Evolutionary conservation across 2,888 invertebrate genomes (phyloP), one percentile per base, ranked within the genome.

Genomic region (Homarus gammarus): DNA sequence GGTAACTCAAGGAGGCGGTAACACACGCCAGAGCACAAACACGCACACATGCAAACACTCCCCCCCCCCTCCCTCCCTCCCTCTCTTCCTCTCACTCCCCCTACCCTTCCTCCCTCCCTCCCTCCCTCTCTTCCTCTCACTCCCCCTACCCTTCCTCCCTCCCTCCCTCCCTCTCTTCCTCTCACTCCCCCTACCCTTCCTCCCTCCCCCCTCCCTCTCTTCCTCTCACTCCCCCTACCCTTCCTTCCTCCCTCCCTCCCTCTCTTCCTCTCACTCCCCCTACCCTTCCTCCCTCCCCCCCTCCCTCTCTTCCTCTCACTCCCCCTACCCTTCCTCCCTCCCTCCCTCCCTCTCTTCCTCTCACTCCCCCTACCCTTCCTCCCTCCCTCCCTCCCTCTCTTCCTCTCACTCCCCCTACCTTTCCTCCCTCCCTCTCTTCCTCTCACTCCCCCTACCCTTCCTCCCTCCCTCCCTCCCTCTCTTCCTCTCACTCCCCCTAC

Each of bases 151-250:
- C 56, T 84, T 27, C 44, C 49, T 33, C 31, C 22, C 44, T 27
- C 36, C 44, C 44, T 44, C 44, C 5, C 44, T 68, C 27, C 56
- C 49, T 22, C 51, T n/a, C 38, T 36, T 49, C 72, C 73, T n/a
- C 44, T 33, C 72, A 33, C 73, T 44, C 38, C 44, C 51, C 33
- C 27, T 33, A n/a, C 49, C 72, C 56, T 84, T 27, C 44, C 49
- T 33, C 31, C 22, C 44, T 27, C 36, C 44, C 10, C 44, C 44
- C 44, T 44, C 44, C 56, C 49, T 22, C 51, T n/a, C 38, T 36
- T 49, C 72, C 73, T n/a, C 44, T 33, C 72, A 33, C 73, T 44
- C 38, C 44, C 51, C 33, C 27, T 33, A n/a, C 49, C 72, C 56
- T 84, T 27, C 44, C 49, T 33, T 31, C 22, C 44, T 27, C 36